Percentiles rank a stretch among this genome's conserved stretches.
Evolutionary conservation across 2,888 invertebrate genomes (phyloP).

Genomic region (Tipula helvola): DNA sequence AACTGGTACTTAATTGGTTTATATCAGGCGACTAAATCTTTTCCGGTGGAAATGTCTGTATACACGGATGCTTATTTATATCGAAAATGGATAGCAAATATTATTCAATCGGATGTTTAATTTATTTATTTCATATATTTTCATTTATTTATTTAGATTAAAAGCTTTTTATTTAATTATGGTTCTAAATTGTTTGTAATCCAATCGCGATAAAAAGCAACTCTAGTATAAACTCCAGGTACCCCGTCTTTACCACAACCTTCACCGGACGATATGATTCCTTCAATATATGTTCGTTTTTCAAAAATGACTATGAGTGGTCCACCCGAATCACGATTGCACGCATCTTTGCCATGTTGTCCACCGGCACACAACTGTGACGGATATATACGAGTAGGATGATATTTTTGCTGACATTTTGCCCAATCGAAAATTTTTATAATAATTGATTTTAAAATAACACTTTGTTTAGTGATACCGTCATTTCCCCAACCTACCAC

Average conservation of each 20-base stretch:
- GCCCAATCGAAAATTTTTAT: background rate
- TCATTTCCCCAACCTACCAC: background rate
- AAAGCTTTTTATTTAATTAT: background rate
- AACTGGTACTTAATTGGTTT: background rate
- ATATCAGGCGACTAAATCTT: background rate
- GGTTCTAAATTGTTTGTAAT: background rate
- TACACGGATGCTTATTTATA: background rate
- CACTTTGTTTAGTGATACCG: background rate
- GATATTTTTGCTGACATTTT: background rate
- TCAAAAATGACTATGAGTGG: background rate
- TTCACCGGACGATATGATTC: background rate
- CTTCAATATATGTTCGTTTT: background rate
- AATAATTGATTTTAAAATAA: background rate
- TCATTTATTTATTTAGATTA: background rate
- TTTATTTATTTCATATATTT: background rate
- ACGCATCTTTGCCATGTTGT: background rate
- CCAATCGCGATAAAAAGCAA: background rate
- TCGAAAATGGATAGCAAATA: background rate
- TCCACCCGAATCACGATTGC: background rate
- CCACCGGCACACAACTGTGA: background rate
- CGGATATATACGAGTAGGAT: background rate
- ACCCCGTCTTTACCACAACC: background rate
- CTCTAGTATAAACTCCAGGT: background rate
- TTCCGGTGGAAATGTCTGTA: background rate
- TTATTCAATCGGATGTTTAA: background rate